Percentiles rank a stretch among this genome's conserved stretches.
phyloP scores from a whole-genome alignment of 2,888 invertebrate species.

The Leucania comma region DNA sequence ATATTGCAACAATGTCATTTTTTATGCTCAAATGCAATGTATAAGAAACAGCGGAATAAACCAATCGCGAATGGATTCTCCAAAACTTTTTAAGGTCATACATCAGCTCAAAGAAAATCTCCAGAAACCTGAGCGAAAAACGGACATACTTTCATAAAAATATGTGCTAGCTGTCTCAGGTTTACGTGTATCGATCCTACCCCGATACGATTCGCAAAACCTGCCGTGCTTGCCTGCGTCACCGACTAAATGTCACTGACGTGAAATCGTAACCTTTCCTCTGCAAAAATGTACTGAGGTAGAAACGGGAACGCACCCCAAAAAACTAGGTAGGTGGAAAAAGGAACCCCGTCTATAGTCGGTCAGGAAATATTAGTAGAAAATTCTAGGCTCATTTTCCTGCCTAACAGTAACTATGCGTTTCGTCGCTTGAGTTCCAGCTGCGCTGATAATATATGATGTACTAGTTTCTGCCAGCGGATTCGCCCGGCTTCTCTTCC shows the following conservation, averaged over 20 bases:
- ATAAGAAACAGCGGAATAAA: not conserved
- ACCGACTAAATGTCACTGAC: slow-evolving; percentile 58
- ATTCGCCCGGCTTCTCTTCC: too few species aligned
- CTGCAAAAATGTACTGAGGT: slow-evolving; percentile 34
- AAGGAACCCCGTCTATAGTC: not conserved
- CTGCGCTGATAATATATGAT: not conserved
- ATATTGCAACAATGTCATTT: not conserved
- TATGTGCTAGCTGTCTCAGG: slow-evolving; percentile 33
- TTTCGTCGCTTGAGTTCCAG: slow-evolving; percentile 6
- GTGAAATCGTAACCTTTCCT: slow-evolving; percentile 57
- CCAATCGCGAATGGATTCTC: not conserved
- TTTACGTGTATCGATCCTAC: slow-evolving; percentile 54
- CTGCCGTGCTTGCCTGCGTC: slow-evolving; percentile 42
- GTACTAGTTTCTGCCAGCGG: not conserved
- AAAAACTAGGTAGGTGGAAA: not conserved
- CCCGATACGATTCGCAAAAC: slow-evolving; percentile 52
- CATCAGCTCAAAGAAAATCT: not conserved
- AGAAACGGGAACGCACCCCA: not conserved
- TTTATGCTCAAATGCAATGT: not conserved
- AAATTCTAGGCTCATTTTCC: slow-evolving; percentile 6
- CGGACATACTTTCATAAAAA: slow-evolving; percentile 33
- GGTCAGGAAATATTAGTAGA: slow-evolving; percentile 24
- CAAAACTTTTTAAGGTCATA: not conserved
- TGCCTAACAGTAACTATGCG: not conserved
- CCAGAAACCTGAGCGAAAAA: not conserved